Evolutionary conservation across 2,113 vertebrate genomes (phyloP).

Genomic region (Ascaphus truei): DNA sequence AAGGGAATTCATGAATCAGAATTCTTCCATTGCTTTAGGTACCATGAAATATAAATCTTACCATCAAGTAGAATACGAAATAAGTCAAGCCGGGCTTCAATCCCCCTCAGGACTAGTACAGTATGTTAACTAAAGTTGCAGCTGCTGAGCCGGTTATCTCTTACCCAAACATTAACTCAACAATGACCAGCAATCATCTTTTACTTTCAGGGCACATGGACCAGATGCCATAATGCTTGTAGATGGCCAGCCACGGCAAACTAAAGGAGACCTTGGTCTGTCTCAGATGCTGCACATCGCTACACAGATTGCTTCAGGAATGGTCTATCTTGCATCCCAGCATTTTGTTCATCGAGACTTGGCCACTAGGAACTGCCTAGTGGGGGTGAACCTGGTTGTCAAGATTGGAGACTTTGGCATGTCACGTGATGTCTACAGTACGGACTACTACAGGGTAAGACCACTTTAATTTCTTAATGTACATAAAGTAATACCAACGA

Average conservation of each 20-base stretch:
- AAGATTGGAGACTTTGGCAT: constrained; percentile 99
- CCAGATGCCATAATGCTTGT: constrained; percentile 95
- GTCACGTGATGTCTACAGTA: constrained; percentile 98
- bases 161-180: no score
- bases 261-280: constrained; percentile 89
- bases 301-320: constrained; percentile 92
- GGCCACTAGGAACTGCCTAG: constrained; percentile 96
- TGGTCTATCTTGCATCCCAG: constrained; percentile 95
- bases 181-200: no score
- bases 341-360: constrained; percentile 98
- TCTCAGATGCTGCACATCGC: constrained; percentile 97
- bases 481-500: no score
- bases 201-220: constrained; percentile 80
- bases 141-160: no score
- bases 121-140: no score
- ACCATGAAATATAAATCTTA: no score
- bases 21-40: no score
- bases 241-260: constrained; percentile 90
- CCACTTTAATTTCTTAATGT: no score
- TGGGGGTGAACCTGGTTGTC: constrained; percentile 90
- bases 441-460: constrained; percentile 97
- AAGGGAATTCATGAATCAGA: no score
- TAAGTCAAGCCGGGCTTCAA: no score
- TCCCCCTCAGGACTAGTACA: no score
- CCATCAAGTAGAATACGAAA: neutral